Base-by-base conservation (phyloP, 2,888 invertebrate genomes). In the Petrolisthes cinctipes region DNA sequence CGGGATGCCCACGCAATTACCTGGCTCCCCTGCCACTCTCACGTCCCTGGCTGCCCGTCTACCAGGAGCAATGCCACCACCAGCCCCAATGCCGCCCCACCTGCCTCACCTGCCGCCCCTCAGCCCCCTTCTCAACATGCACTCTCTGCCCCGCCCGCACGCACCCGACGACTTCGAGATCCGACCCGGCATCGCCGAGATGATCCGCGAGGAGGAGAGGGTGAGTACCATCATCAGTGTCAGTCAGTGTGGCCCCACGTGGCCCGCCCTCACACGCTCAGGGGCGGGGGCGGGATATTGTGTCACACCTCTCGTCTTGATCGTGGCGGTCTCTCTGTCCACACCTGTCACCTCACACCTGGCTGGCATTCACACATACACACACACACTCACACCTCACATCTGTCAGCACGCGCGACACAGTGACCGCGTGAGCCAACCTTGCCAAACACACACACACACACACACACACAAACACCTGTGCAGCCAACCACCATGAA, bases 171-270 rank as follows among this genome's bases (percentile, higher is more conserved):
- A 97, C 93, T 94, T 97, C 86, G 97, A 97, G 94, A 97, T 97
- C 94, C 96, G 97, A 92, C 97, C 97, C 84, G 97, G 97, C 94
- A 97, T 97, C 94, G 97, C 97, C 91, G 97, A 97, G 94, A 97
- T 97, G 97, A 97, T 97, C 93, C 96, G 97, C 93, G 97, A 97
- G 95, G 97, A 97, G 94, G 97, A 97, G 94, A 94, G 97, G 96
- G 97, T 88, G 75, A 88, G 88, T 88, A 66, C 56, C 75, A 54
- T 53, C n/a, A 56, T 53, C 73, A 66, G n/a, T 51, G 9, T 17
- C 20, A 57, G 80, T 80, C 61, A 61, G 61, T 61, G 7, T 61
- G 7, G 14, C 61, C 61, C 14, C 7, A 14, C 61, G 7, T 14
- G 7, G 61, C 61, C 61, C 14, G 61, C 61, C 61, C 61, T 61